Conservation (phyloP, 2,113 vertebrate genomes). For the Eidolon helvum region DNA sequence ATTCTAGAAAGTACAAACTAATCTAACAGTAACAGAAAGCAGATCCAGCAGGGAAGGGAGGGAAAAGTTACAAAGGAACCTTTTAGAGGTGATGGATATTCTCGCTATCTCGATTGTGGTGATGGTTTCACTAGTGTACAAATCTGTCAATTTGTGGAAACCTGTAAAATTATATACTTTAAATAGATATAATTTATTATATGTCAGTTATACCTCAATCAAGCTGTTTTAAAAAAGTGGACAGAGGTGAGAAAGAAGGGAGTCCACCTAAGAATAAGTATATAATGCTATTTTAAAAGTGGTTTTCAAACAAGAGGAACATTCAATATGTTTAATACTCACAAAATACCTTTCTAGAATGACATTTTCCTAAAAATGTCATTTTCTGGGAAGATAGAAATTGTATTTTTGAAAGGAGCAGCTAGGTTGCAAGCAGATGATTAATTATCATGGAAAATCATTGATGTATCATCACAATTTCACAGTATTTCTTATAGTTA, state of each 20-base stretch:
- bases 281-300: slow-evolving; percentile 63
- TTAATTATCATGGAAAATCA: slow-evolving; percentile 79
- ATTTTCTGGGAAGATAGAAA: slow-evolving; percentile 75
- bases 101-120: neutral
- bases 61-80: neutral
- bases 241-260: neutral
- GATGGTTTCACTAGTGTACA: neutral
- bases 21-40: neutral
- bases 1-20: neutral
- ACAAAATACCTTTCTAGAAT: slow-evolving; percentile 55
- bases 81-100: neutral
- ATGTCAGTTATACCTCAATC: neutral
- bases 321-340: slow-evolving; percentile 47
- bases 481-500: slow-evolving; percentile 76
- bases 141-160: neutral
- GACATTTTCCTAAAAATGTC: slow-evolving; percentile 78
- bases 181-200: neutral
- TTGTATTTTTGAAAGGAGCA: slow-evolving; percentile 68
- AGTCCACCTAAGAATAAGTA: slow-evolving; percentile 44
- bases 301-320: slow-evolving; percentile 60
- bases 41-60: neutral
- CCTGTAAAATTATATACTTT: neutral
- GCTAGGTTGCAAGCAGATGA: slow-evolving; percentile 74
- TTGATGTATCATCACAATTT: slow-evolving; percentile 77
- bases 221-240: neutral